A percentile compares a stretch with the other conserved stretches of the same genome.
Evolutionary conservation across 2,113 vertebrate species (phyloP).

Genomic region (Tricholaema leucomelas): DNA sequence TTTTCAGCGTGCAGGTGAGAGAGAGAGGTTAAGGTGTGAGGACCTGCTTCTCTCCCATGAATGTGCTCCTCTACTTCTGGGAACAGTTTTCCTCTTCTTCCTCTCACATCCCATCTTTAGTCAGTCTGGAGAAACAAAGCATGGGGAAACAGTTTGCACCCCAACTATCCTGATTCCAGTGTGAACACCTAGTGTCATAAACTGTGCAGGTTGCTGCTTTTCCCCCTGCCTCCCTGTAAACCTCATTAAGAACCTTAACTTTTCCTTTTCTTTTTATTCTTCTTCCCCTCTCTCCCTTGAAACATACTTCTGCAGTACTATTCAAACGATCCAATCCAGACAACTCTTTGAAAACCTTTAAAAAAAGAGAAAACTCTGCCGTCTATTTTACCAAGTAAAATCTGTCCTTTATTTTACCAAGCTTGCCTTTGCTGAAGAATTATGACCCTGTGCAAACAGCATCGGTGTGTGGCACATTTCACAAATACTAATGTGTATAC

Average conservation of each 20-base stretch:
- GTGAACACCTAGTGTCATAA: neutral
- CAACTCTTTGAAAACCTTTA: neutral
- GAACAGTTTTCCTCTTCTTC: neutral
- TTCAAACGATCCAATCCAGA: neutral
- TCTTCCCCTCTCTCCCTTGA: too few relatives aligned
- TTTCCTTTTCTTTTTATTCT: rapidly evolving
- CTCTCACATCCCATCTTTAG: neutral
- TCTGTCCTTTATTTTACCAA: neutral
- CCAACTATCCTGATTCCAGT: neutral
- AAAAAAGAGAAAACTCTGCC: neutral
- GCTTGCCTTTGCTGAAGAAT: slow-evolving; percentile 49
- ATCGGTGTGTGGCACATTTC: slow-evolving; percentile 44
- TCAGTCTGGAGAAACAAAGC: neutral
- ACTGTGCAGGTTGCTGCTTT: neutral
- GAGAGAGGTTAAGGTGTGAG: neutral
- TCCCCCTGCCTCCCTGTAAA: too few relatives aligned
- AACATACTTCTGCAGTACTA: neutral
- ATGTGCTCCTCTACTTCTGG: neutral
- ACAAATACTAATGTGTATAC: slow-evolving; percentile 80
- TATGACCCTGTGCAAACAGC: slow-evolving; percentile 39
- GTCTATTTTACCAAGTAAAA: slow-evolving; percentile 6
- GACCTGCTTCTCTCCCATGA: neutral
- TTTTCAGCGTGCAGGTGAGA: neutral
- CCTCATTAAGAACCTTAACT: neutral
- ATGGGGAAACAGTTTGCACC: neutral